Conservation (phyloP, 2,797 vertebrate genomes). For the Coilia nasus region DNA sequence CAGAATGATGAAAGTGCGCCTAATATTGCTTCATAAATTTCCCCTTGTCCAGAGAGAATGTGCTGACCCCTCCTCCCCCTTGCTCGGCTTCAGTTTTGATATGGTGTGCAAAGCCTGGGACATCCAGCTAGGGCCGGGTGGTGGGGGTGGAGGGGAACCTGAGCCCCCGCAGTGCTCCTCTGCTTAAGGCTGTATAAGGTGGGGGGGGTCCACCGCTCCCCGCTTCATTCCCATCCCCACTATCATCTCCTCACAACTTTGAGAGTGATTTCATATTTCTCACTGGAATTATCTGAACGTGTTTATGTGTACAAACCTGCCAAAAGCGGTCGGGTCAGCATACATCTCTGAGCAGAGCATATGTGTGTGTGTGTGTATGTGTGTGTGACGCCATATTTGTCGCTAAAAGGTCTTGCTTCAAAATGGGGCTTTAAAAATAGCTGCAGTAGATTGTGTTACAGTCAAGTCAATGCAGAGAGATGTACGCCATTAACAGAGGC, state of each 20-base stretch:
- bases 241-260: slow-evolving; percentile 35
- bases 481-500: slow-evolving; percentile 70
- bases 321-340: not conserved
- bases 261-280: slow-evolving; percentile 40
- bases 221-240: slow-evolving; percentile 17
- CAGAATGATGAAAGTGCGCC: slow-evolving; percentile 19
- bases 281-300: slow-evolving; percentile 38
- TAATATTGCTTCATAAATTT: slow-evolving; percentile 49
- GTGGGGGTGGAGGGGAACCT: slow-evolving; percentile 47
- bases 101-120: slow-evolving; percentile 64
- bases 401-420: slow-evolving; percentile 85
- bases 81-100: slow-evolving; percentile 65
- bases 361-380: slow-evolving; percentile 51
- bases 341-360: not conserved
- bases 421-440: slow-evolving; percentile 80
- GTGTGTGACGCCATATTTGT: slow-evolving; percentile 71
- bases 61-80: slow-evolving; percentile 65
- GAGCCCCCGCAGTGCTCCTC: slow-evolving; percentile 48
- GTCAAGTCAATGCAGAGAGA: slow-evolving; percentile 70
- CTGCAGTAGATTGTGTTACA: slow-evolving; percentile 75
- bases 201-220: slow-evolving; percentile 41
- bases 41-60: slow-evolving; percentile 57
- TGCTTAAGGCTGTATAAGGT: slow-evolving; percentile 57
- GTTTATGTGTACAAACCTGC: slow-evolving; percentile 25
- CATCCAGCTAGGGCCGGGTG: slow-evolving; percentile 33